Evolutionary conservation across 2,113 vertebrate species (phyloP), one percentile per base, ranked within the genome.

Genomic region (Pseudorasbora parva): DNA sequence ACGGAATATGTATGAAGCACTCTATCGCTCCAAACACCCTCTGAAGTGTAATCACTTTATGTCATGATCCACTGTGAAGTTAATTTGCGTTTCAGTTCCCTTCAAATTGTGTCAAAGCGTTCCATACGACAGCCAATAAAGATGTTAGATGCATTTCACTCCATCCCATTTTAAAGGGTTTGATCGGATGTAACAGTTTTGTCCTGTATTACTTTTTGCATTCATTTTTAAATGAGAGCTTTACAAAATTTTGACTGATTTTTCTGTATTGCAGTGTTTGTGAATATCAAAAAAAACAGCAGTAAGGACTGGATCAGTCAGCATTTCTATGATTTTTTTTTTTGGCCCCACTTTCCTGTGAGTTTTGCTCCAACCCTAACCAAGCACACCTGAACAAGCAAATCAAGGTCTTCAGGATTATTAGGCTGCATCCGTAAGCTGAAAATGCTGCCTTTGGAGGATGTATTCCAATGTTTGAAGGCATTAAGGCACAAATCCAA

Each of bases 1-100:
- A 74, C 54, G 41, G 66, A 73, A 84, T 72, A 72, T 23, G 62
- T 69, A 47, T 12, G 9, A 37, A 78, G 37, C 72, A 51, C 72
- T 76, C 7, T 57, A 47, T 15, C 1, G 23, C 68, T 80, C 64
- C 68, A 57, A 80, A 80, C 68, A 80, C 59, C 43, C 43, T 79
- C 56, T 80, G 83, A 85, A 74, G 83, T 85, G 56, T 79, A 80
- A 85, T 85, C 76, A 54, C 66, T 80, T 84, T 72, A 80, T 69
- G 66, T 59, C 54, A 62, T 54, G 68, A 85, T 85, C 68, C 54
- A 60, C 77, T 80, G 83, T 81, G 83, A 80, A 85, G 56, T 80
- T 80, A 56, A 85, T 69, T 78, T 45, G 8, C 23, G 43, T 74
- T 10, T 74, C 68, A 85, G 71, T 85, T 49, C 51, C 21, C 68